Percentiles rank a stretch among this genome's conserved stretches.
phyloP scores from a whole-genome alignment of 2,888 invertebrate genomes.

The Drosophila robusta region DNA sequence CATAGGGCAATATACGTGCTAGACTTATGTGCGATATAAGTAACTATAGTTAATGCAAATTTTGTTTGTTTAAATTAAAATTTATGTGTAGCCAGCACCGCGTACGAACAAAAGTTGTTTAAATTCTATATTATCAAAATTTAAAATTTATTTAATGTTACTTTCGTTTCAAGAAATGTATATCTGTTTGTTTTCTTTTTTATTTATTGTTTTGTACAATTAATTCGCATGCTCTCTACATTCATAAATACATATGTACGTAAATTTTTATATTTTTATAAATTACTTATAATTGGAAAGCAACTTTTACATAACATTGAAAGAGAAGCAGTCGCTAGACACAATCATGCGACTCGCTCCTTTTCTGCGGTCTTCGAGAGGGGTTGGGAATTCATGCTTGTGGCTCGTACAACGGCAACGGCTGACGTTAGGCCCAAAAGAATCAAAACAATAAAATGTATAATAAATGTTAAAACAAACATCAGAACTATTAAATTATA shows the following conservation, averaged over 20 bases:
- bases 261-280: conserved; percentile 14
- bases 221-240: conserved; percentile 41
- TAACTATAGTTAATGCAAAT: conserved; percentile 29
- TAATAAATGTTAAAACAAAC: conserved; percentile 39
- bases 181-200: not conserved
- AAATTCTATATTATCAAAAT: conserved; percentile 7
- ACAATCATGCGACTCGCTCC: not conserved
- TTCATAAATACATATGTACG: conserved; percentile 20
- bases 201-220: conserved; percentile 38
- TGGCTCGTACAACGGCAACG: conserved; percentile 22
- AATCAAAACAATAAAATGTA: conserved; percentile 33
- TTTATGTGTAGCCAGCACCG: conserved; percentile 7
- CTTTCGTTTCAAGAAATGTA: conserved; percentile 13
- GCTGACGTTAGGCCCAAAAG: conserved; percentile 27
- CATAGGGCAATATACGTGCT: conserved; percentile 34
- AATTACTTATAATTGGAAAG: conserved; percentile 24
- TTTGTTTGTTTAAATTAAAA: conserved; percentile 23
- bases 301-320: conserved; percentile 31
- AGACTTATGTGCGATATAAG: conserved; percentile 31
- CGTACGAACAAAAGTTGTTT: not conserved
- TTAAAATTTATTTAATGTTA: conserved; percentile 2
- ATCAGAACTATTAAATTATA: conserved; percentile 34
- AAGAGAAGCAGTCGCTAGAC: conserved; percentile 3
- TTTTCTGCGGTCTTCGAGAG: not conserved
- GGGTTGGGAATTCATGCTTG: not conserved